phyloP scores from a whole-genome alignment of 2,888 invertebrate species.

The Pyralis farinalis region DNA sequence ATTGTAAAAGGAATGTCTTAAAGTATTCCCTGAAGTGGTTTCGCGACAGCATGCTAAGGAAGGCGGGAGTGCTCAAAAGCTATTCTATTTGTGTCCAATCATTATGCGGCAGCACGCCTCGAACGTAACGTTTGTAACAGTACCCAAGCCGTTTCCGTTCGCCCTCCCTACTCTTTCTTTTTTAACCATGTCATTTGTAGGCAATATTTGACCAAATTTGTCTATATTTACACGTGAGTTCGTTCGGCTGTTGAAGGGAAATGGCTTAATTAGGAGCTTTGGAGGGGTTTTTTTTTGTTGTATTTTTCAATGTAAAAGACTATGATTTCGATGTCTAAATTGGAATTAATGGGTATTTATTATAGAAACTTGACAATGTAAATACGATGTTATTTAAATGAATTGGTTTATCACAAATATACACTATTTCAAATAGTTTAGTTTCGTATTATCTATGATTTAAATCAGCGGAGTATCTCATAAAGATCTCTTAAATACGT shows the following conservation, averaged over 20 bases:
- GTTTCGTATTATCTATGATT: too few relatives aligned
- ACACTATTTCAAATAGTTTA: too few relatives aligned
- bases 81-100: slow-evolving; percentile 69
- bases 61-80: slow-evolving; percentile 49
- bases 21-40: slow-evolving; percentile 60
- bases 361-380: too few relatives aligned
- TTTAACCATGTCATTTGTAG: slow-evolving; percentile 53
- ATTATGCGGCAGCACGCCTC: slow-evolving; percentile 72
- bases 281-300: slow-evolving; percentile 13
- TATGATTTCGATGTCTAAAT: too few relatives aligned
- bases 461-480: too few relatives aligned
- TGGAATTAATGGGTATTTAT: too few relatives aligned
- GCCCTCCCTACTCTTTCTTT: slow-evolving; percentile 51
- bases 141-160: slow-evolving; percentile 70
- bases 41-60: slow-evolving; percentile 61
- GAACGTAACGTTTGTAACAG: slow-evolving; percentile 61
- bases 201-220: slow-evolving; percentile 41
- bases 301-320: too few relatives aligned
- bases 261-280: slow-evolving; percentile 27
- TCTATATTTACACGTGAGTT: slow-evolving; percentile 32
- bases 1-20: slow-evolving; percentile 48
- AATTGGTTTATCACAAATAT: too few relatives aligned
- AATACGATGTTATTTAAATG: too few relatives aligned
- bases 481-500: too few relatives aligned
- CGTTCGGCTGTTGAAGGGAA: slow-evolving; percentile 10